phyloP scores from a whole-genome alignment of 2,797 vertebrate species.

The Aldrovandia affinis region DNA sequence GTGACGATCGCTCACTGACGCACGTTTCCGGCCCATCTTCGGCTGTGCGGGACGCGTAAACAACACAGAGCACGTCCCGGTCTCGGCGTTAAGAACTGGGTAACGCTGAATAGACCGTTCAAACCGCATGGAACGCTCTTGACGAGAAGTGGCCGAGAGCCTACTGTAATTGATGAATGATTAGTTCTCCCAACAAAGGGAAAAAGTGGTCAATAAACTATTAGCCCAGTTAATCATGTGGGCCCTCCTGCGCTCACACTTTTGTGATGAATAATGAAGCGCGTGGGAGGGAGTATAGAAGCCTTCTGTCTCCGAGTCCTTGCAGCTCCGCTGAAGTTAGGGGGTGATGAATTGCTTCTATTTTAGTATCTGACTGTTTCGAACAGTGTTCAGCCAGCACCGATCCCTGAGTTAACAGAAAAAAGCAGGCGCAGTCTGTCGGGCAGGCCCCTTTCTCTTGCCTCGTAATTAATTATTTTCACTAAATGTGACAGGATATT shows the following conservation, averaged over 20 bases:
- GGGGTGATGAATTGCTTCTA: slow-evolving; percentile 57
- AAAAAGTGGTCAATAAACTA: slow-evolving; percentile 16
- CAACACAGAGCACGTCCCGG: background rate
- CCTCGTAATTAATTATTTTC: background rate
- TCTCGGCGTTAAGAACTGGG: background rate
- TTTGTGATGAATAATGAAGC: slow-evolving; percentile 42
- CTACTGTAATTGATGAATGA: slow-evolving; percentile 3
- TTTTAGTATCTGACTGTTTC: slow-evolving; percentile 58
- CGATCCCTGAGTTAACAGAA: background rate
- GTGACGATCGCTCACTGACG: background rate
- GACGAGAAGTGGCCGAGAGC: background rate
- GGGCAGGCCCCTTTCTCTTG: background rate
- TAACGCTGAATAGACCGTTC: background rate
- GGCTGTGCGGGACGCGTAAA: background rate
- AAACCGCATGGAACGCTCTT: background rate
- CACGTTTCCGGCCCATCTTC: background rate
- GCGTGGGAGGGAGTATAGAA: slow-evolving; percentile 30
- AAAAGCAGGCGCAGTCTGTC: background rate
- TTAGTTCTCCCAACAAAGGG: background rate
- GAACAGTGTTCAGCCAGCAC: slow-evolving; percentile 35
- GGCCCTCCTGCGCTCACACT: background rate
- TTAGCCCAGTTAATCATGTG: background rate
- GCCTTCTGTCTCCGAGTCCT: slow-evolving; percentile 39
- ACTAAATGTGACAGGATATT: background rate
- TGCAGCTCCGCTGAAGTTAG: slow-evolving; percentile 36